Conservation (phyloP, 2,888 invertebrate species). For the Athalia rosae region DNA sequence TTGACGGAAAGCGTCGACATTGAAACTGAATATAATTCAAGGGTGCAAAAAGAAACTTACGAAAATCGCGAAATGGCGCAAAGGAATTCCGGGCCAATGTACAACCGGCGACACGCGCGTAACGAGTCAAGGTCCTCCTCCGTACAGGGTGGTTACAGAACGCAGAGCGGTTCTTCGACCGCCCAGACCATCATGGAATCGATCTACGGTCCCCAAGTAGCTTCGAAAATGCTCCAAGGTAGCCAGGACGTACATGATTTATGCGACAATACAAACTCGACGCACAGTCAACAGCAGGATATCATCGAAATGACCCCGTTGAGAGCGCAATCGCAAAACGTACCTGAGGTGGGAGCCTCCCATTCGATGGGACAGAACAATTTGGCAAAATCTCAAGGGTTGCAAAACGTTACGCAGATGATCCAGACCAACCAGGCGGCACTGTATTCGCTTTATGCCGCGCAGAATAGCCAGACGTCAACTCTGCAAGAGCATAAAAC, state of each 20-base stretch:
- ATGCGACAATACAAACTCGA: slow-evolving; percentile 45
- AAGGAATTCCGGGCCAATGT: slow-evolving; percentile 9
- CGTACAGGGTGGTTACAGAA: slow-evolving; percentile 7
- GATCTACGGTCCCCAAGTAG: slow-evolving; percentile 62
- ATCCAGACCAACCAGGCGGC: slow-evolving; percentile 52
- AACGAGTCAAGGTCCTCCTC: slow-evolving; percentile 56
- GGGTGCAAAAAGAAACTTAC: slow-evolving; percentile 2
- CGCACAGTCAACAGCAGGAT: slow-evolving; percentile 16
- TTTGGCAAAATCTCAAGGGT: slow-evolving; percentile 52
- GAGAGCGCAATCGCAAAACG: slow-evolving; percentile 26
- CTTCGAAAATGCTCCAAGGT: slow-evolving; percentile 59
- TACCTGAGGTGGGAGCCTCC: slow-evolving; percentile 12
- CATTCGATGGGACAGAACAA: slow-evolving; percentile 1
- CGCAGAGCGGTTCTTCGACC: slow-evolving; percentile 46
- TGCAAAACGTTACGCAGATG: slow-evolving; percentile 67
- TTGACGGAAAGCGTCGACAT: slow-evolving; percentile 13
- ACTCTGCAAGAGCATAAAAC: slow-evolving; percentile 30
- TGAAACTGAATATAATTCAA: slow-evolving; percentile 13
- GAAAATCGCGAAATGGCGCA: slow-evolving; percentile 16
- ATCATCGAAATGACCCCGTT: slow-evolving; percentile 62
- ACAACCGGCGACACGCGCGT: slow-evolving; percentile 53
- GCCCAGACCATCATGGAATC: slow-evolving; percentile 63
- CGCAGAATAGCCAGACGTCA: slow-evolving; percentile 29
- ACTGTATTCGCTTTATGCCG: slow-evolving; percentile 39
- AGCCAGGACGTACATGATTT: slow-evolving; percentile 54